phyloP scores from a whole-genome alignment of 2,888 invertebrate genomes.

The Volucella zonaria region DNA sequence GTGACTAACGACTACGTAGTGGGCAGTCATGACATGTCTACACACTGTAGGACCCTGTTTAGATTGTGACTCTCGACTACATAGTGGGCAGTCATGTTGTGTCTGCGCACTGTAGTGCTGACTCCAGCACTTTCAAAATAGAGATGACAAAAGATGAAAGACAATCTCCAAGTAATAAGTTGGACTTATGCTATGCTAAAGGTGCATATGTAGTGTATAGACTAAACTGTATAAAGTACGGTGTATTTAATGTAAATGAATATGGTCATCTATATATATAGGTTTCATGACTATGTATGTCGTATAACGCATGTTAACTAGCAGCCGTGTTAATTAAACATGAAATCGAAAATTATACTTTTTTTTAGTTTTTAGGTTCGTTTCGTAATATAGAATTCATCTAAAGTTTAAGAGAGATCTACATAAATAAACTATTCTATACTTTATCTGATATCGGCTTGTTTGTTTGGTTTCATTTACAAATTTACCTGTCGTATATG shows the following conservation, averaged over 20 bases:
- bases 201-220: slow-evolving; percentile 2
- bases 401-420: slow-evolving; percentile 42
- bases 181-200: slow-evolving; percentile 12
- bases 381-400: slow-evolving; percentile 60
- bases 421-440: slow-evolving; percentile 59
- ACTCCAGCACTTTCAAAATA: too few relatives aligned
- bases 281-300: slow-evolving; percentile 3
- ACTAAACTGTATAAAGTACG: neutral
- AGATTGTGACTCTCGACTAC: too few relatives aligned
- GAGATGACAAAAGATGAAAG: too few relatives aligned
- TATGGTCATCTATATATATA: neutral
- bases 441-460: slow-evolving; percentile 55
- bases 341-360: slow-evolving; percentile 21
- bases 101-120: too few relatives aligned
- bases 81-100: too few relatives aligned
- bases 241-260: slow-evolving; percentile 22
- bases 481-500: slow-evolving; percentile 23
- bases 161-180: slow-evolving; percentile 25
- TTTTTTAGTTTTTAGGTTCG: neutral
- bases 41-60: too few relatives aligned
- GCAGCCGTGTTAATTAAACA: slow-evolving; percentile 38
- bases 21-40: too few relatives aligned
- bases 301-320: slow-evolving; percentile 10
- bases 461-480: slow-evolving; percentile 32
- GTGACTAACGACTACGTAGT: too few relatives aligned